Evolutionary conservation across 2,888 invertebrate species (phyloP).

Genomic region (Hemaris fuciformis): DNA sequence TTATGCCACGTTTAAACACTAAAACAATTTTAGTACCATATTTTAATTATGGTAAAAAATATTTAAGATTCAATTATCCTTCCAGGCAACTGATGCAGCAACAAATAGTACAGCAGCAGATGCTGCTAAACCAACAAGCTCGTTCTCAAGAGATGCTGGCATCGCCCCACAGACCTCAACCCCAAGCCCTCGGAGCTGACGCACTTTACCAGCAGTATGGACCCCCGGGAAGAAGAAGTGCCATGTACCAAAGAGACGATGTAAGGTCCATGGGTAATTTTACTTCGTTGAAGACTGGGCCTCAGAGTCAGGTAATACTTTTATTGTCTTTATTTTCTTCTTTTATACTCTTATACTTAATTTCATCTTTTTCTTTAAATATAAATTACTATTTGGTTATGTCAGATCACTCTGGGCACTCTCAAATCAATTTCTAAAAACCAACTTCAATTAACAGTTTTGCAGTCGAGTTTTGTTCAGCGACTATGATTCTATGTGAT

Average conservation of each 20-base stretch:
- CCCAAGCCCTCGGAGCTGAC: conserved; percentile 71
- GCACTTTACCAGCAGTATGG: conserved; percentile 76
- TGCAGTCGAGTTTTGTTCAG: no score
- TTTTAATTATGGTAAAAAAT: neutral
- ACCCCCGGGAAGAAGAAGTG: conserved; percentile 68
- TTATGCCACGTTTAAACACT: no score
- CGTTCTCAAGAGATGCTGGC: conserved; percentile 82
- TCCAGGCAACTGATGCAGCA: conserved; percentile 72
- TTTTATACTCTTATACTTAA: no score
- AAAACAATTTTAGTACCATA: no score
- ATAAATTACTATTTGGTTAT: no score
- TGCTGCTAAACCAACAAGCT: conserved; percentile 74
- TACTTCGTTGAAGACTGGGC: conserved; percentile 68
- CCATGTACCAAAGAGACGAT: conserved; percentile 72
- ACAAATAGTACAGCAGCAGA: conserved; percentile 74
- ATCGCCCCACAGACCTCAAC: conserved; percentile 57
- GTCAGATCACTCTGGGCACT: no score
- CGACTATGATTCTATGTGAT: no score
- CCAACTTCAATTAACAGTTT: no score
- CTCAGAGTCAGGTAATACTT: conserved; percentile 66
- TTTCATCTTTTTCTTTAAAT: no score
- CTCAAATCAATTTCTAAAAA: no score
- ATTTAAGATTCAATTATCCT: conserved; percentile 11
- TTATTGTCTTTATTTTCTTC: no score
- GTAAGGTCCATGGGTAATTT: conserved; percentile 73